phyloP scores from a whole-genome alignment of 2,113 vertebrate species.

The Sinocyclocheilus maitianheensis region DNA sequence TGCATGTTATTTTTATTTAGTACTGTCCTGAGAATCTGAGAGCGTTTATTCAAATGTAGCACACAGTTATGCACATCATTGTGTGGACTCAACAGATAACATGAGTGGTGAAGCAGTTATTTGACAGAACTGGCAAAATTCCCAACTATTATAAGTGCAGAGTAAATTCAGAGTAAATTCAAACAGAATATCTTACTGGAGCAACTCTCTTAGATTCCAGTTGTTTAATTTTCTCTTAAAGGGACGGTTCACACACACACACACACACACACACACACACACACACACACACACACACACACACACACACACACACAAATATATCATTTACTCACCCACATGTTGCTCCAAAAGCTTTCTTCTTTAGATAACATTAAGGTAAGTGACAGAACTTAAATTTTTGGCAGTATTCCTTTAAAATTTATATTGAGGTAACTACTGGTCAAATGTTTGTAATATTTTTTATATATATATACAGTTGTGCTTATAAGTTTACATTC shows the following conservation, averaged over 20 bases:
- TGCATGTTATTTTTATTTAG: too few relatives aligned
- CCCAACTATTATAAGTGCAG: conserved; percentile 28
- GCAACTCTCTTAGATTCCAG: conserved; percentile 11
- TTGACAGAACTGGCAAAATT: conserved; percentile 46
- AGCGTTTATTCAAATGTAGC: conserved; percentile 50
- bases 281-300: too few relatives aligned
- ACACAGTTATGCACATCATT: conserved; percentile 34
- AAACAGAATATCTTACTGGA: conserved; percentile 14
- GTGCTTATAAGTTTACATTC: too few relatives aligned
- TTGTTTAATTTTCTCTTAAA: conserved; percentile 28
- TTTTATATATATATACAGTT: too few relatives aligned
- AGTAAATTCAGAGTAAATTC: conserved; percentile 31
- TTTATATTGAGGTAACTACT: neutral
- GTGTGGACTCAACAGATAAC: conserved; percentile 40
- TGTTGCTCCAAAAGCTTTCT: neutral
- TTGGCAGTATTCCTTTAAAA: neutral
- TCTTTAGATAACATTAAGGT: too few relatives aligned
- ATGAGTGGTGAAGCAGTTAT: conserved; percentile 40
- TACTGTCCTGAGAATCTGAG: neutral
- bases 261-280: too few relatives aligned
- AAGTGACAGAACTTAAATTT: too few relatives aligned
- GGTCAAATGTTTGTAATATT: too few relatives aligned
- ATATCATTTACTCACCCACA: neutral
- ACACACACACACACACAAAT: too few relatives aligned
- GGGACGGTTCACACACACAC: neutral